Conservation (phyloP, 2,888 invertebrate species). For the Hirtodrosophila trivittata region DNA sequence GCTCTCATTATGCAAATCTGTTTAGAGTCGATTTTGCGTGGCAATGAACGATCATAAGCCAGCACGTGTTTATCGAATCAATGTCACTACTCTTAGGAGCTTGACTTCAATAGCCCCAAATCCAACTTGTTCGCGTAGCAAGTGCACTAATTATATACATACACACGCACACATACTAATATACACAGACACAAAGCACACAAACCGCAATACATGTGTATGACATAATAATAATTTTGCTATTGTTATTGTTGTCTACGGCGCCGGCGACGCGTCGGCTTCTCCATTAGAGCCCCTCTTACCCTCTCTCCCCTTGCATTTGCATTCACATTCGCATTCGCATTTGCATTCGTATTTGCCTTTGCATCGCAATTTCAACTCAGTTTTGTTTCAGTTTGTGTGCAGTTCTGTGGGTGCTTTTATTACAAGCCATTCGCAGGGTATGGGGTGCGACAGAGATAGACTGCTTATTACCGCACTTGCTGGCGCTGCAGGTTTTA, state of each 20-base stretch:
- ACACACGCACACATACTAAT: slow-evolving; percentile 7
- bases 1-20: slow-evolving; percentile 33
- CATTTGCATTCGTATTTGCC: slow-evolving; percentile 21
- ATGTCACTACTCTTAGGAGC: slow-evolving; percentile 13
- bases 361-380: slow-evolving; percentile 35
- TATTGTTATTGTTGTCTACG: slow-evolving; percentile 27
- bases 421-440: slow-evolving; percentile 36
- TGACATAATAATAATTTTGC: slow-evolving; percentile 70
- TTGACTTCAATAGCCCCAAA: slow-evolving; percentile 1
- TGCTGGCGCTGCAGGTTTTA: slow-evolving; percentile 63
- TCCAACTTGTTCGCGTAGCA: slow-evolving; percentile 10
- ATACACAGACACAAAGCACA: slow-evolving; percentile 19
- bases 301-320: slow-evolving; percentile 17
- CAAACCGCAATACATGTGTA: slow-evolving; percentile 50
- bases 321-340: slow-evolving; percentile 20
- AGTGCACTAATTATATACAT: slow-evolving; percentile 32
- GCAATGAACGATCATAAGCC: slow-evolving; percentile 65
- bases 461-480: slow-evolving; percentile 66
- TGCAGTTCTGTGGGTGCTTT: slow-evolving; percentile 36
- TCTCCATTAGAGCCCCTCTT: slow-evolving; percentile 39
- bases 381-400: slow-evolving; percentile 16
- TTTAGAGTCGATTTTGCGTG: slow-evolving; percentile 42
- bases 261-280: slow-evolving; percentile 44
- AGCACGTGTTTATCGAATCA: slow-evolving; percentile 54
- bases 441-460: slow-evolving; percentile 42